Conservation (phyloP, 1,140 invertebrate genomes). For the Holcopasites calliopsidis region DNA sequence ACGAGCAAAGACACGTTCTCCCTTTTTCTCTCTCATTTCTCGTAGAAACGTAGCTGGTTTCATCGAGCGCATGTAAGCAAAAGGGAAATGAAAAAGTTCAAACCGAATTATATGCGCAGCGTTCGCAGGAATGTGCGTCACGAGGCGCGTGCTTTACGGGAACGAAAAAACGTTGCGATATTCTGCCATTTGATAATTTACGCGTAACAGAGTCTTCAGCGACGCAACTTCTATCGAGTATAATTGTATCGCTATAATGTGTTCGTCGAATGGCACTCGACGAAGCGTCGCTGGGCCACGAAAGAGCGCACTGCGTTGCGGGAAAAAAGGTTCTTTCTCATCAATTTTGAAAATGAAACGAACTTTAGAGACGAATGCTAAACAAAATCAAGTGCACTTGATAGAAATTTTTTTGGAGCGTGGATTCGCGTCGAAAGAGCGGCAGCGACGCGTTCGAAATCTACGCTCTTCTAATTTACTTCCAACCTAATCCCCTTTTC, state of each 20-base stretch:
- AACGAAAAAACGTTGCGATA: neutral
- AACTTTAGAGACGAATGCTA: neutral
- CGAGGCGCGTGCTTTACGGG: neutral
- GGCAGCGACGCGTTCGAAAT: neutral
- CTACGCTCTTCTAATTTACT: neutral
- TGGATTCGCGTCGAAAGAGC: neutral
- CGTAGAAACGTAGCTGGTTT: neutral
- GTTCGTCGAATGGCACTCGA: neutral
- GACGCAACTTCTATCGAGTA: neutral
- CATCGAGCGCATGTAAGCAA: neutral
- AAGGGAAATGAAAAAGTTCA: neutral
- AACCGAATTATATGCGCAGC: neutral
- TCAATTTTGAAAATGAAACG: neutral
- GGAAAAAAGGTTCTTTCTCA: neutral
- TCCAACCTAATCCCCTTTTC: neutral
- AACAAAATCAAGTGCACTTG: slow-evolving; percentile 1
- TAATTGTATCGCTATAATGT: neutral
- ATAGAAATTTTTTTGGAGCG: neutral
- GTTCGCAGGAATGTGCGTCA: neutral
- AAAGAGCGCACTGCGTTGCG: neutral
- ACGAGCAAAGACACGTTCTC: neutral
- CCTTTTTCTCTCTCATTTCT: neutral
- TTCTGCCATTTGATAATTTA: neutral
- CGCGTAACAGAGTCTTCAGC: neutral
- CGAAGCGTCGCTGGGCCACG: neutral